A percentile compares a stretch with the other conserved stretches of the same genome.
phyloP scores from a whole-genome alignment of 2,113 vertebrate species.

The Copsychus sechellarum region DNA sequence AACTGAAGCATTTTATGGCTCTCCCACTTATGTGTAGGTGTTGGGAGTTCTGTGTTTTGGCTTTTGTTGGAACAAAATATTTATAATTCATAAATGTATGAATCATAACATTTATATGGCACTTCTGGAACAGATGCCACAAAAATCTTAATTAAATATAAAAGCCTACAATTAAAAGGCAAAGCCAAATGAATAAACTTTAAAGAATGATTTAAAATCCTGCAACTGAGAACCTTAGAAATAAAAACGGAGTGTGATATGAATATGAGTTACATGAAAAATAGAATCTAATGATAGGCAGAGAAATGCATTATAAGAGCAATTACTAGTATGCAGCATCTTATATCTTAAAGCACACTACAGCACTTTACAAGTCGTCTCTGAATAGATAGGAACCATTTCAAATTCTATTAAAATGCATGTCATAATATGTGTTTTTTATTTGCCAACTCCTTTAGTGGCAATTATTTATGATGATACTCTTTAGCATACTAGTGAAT shows the following conservation, averaged over 20 bases:
- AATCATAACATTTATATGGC: slow-evolving; percentile 32
- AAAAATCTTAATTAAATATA: slow-evolving; percentile 44
- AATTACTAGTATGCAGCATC: background rate
- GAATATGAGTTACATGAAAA: background rate
- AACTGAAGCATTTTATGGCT: background rate
- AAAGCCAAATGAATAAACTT: slow-evolving; percentile 12
- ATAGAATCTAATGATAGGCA: background rate
- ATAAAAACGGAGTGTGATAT: background rate
- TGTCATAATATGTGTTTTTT: background rate
- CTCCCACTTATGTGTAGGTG: background rate
- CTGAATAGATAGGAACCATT: background rate
- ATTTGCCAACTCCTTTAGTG: background rate
- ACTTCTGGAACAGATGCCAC: background rate
- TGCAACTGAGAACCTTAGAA: background rate
- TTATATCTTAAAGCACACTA: background rate
- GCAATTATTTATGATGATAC: slow-evolving; percentile 13
- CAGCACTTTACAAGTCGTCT: background rate
- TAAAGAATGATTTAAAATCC: background rate
- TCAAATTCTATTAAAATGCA: background rate
- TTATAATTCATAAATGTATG: slow-evolving; percentile 6
- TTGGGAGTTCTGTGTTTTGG: background rate
- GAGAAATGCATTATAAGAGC: background rate
- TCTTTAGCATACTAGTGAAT: background rate
- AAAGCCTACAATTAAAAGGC: background rate
- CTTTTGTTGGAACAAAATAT: slow-evolving; percentile 24